phyloP scores from a whole-genome alignment of 2,888 invertebrate species.

The Amphimallon solstitiale region DNA sequence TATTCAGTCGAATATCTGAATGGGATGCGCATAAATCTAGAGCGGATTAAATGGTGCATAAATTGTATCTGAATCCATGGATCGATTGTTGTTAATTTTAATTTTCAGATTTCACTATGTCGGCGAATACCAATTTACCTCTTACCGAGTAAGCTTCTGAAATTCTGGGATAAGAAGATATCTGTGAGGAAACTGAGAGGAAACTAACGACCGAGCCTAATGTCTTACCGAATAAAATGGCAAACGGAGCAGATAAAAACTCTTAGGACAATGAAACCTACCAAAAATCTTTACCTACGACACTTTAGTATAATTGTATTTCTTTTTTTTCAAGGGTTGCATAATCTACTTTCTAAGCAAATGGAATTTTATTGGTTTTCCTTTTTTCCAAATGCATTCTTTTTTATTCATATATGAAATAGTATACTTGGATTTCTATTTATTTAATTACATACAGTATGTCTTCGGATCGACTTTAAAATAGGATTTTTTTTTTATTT shows the following conservation, averaged over 20 bases:
- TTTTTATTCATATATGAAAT: too few species aligned
- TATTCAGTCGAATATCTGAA: conserved; percentile 10
- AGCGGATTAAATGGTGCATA: conserved; percentile 25
- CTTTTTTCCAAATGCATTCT: too few species aligned
- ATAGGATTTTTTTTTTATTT: too few species aligned
- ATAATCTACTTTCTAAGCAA: too few species aligned
- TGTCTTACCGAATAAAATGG: conserved; percentile 46
- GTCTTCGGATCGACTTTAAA: too few species aligned
- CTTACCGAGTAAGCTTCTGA: conserved; percentile 5
- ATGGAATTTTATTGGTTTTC: too few species aligned
- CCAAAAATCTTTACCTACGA: conserved; percentile 26
- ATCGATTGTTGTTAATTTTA: conserved; percentile 31
- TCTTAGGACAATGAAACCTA: conserved; percentile 27
- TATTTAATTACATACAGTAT: too few species aligned
- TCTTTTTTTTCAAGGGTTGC: conserved; percentile 1
- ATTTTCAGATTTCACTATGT: not conserved
- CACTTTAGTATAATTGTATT: conserved; percentile 26
- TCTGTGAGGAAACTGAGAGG: conserved; percentile 13
- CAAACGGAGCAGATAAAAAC: conserved; percentile 47
- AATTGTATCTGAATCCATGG: conserved; percentile 8
- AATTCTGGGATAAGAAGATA: conserved; percentile 23
- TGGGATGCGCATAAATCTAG: conserved; percentile 11
- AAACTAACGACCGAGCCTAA: conserved; percentile 43
- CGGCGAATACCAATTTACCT: conserved; percentile 20
- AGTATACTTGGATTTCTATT: too few species aligned